A percentile compares a stretch with the other conserved stretches of the same genome.
Evolutionary conservation across 2,888 invertebrate genomes (phyloP).

Genomic region (Lordiphosa andalusiaca): DNA sequence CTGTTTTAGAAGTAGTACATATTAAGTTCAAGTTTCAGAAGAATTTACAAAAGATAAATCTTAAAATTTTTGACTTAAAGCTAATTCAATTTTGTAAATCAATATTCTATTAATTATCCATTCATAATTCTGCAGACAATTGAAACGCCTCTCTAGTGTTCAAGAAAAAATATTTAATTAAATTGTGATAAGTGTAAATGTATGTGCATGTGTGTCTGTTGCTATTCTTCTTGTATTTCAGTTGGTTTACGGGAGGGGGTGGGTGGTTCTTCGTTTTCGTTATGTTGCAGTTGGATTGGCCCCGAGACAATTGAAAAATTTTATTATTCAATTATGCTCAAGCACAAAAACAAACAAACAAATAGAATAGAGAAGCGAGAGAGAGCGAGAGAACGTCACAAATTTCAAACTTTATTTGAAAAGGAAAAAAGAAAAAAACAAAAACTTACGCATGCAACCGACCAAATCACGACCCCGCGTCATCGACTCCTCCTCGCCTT

Average conservation of each 20-base stretch:
- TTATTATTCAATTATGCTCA: slow-evolving; percentile 64
- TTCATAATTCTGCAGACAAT: slow-evolving; percentile 4
- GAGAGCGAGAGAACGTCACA: not conserved
- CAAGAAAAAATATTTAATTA: slow-evolving; percentile 44
- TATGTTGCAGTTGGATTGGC: slow-evolving; percentile 31
- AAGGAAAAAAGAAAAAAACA: slow-evolving; percentile 3
- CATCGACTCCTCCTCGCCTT: slow-evolving; percentile 30
- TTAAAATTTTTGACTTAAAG: no score
- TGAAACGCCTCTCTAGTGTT: slow-evolving; percentile 13
- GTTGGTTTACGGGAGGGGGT: slow-evolving; percentile 27
- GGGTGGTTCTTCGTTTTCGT: slow-evolving; percentile 48
- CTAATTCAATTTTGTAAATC: no score
- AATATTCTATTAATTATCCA: not conserved
- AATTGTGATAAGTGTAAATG: slow-evolving; percentile 34
- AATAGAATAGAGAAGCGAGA: not conserved
- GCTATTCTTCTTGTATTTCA: slow-evolving; percentile 23
- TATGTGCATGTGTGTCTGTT: slow-evolving; percentile 14
- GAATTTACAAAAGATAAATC: no score
- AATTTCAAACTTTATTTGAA: slow-evolving; percentile 6
- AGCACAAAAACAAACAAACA: slow-evolving; percentile 21
- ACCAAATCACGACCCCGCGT: slow-evolving; percentile 10
- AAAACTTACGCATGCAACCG: slow-evolving; percentile 15
- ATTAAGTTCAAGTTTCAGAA: no score
- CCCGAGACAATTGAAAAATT: slow-evolving; percentile 51
- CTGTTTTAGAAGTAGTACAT: no score